A percentile compares a stretch with the other conserved stretches of the same genome.
Evolutionary conservation across 2,797 vertebrate genomes (phyloP).

Genomic region (Silurus aristotelis): DNA sequence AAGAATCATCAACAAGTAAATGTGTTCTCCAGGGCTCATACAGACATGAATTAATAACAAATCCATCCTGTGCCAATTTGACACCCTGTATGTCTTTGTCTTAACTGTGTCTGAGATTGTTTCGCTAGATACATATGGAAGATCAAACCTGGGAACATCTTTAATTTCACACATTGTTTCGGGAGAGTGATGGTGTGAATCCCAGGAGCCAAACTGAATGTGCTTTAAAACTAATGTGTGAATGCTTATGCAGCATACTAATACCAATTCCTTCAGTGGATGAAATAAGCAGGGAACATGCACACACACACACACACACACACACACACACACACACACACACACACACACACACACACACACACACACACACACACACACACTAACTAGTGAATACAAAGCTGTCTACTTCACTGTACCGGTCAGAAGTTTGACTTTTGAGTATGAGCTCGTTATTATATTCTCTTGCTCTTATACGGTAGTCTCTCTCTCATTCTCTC

Average conservation of each 20-base stretch:
- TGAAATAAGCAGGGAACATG: constrained; percentile 14
- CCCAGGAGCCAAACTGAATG: constrained; percentile 49
- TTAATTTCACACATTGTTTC: constrained; percentile 74
- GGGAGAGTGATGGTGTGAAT: constrained; percentile 65
- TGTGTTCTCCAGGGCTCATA: constrained; percentile 20
- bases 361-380: constrained; percentile 35
- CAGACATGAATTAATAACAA: constrained; percentile 21
- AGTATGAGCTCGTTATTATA: constrained; percentile 37
- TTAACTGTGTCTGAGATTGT: constrained; percentile 37
- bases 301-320: constrained; percentile 19
- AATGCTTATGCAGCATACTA: constrained; percentile 44
- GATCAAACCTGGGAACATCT: constrained; percentile 60
- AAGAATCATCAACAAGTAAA: constrained; percentile 34
- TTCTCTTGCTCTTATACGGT: constrained; percentile 3
- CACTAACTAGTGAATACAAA: constrained; percentile 34
- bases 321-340: neutral
- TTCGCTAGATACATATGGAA: constrained; percentile 60
- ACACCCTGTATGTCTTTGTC: constrained; percentile 34
- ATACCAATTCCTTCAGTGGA: constrained; percentile 31
- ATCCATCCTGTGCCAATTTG: neutral
- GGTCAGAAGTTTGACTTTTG: constrained; percentile 44
- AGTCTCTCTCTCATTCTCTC: neutral
- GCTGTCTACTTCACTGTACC: constrained; percentile 33
- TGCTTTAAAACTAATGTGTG: constrained; percentile 59
- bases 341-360: constrained; percentile 40